Conservation (phyloP, 2,797 vertebrate genomes). For the Petrocephalus sullivani region DNA sequence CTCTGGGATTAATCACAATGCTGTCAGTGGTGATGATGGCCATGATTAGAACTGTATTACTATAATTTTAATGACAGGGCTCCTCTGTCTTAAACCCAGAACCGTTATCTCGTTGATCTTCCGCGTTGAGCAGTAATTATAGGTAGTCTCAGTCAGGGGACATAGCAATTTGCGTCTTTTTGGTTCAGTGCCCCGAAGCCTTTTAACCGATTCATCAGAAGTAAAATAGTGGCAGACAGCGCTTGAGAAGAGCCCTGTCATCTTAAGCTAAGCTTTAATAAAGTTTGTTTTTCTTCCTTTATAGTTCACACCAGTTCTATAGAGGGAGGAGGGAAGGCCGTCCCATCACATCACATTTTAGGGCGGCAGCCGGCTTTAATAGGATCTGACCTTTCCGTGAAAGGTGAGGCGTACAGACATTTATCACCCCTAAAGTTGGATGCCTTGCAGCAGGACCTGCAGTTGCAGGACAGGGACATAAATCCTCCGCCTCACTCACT, state of each 20-base stretch:
- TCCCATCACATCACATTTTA: neutral
- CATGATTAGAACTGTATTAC: conserved; percentile 7
- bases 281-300: neutral
- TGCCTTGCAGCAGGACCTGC: neutral
- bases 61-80: conserved; percentile 15
- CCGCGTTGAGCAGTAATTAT: conserved; percentile 48
- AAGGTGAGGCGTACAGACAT: neutral
- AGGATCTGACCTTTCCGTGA: neutral
- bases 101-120: conserved; percentile 53
- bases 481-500: neutral
- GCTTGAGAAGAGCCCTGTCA: conserved; percentile 24
- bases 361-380: neutral
- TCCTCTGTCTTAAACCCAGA: conserved; percentile 33
- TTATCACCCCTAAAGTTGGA: neutral
- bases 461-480: neutral
- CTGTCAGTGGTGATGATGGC: conserved; percentile 11
- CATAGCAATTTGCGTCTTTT: conserved; percentile 54
- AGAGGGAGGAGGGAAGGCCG: neutral
- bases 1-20: conserved; percentile 5
- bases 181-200: conserved; percentile 42
- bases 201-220: conserved; percentile 59
- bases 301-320: conserved; percentile 4
- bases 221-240: conserved; percentile 40
- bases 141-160: conserved; percentile 60
- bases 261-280: neutral